Base-by-base conservation (phyloP, 2,888 invertebrate genomes). In the Lacanobia wlatinum region DNA sequence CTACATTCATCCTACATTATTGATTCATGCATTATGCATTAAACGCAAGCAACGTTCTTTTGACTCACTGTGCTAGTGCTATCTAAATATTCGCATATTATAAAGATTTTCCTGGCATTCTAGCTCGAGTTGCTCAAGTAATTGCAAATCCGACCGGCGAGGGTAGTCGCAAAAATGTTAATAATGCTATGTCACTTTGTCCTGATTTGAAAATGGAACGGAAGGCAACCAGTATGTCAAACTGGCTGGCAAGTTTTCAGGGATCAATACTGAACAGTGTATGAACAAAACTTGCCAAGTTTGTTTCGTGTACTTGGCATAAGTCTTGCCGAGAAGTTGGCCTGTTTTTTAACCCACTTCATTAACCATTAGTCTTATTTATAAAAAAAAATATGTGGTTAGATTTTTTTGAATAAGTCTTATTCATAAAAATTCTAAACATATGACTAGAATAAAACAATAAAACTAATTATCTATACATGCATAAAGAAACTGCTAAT, bases 271-370 rank as follows among this genome's bases (percentile, higher is more conserved):
- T 21, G 14, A 21, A 52, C 14, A 68, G 46, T 21, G 53, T n/a
- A 21, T 14, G 14, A 16, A 28, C 16, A 61, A 38, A 14, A 18
- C 2, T 16, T 53, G 59, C 21, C 73, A 77, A 77, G n/a, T 34
- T 77, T 59, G 34, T 43, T 12, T 34, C n/a, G 18, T 5, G 48
- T 48, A 21, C 4, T 46, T 77, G 52, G 77, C 73, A 28, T 48
- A 52, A 16, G 14, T 74, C 9, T 18, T 34, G 40, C 0, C 3
- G 16, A 5, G 59, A 21, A 34, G 28, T 28, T 28, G 28, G 28
- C 34, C 34, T 34, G 34, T 5, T 6, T 34, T 34, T 34, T 34
- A 34, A 34, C 34, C 34, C 34, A 34, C 34, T 34, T 34, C 34
- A 34, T 34, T 34, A 34, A n/a, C n/a, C 28, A 28, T 28, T 28